Base-by-base conservation (phyloP, 2,113 vertebrate species). In the Oostethus manadensis region DNA sequence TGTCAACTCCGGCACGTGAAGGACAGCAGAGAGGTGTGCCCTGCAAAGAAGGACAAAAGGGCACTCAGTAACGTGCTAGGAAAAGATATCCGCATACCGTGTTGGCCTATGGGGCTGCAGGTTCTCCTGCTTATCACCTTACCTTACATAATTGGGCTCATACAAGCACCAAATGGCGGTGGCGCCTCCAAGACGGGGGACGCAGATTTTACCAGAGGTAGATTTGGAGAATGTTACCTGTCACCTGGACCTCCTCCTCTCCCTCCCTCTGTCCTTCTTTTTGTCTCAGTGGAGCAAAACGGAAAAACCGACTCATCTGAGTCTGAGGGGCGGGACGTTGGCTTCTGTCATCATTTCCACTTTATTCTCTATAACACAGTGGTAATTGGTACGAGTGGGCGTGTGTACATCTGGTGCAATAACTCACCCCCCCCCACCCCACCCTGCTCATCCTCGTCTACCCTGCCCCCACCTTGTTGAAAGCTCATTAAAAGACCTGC, bases 401-500 rank as follows among this genome's bases (percentile, higher is more conserved):
- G 86, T 84, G 70, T 79, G 82, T 88, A 79, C 86, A 89, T 89
- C 86, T 87, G 88, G 81, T 84, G 82, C 77, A 81, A 82, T 78
- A 76, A 64, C 73, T 57, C 70, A 67, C 56, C 65, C 58, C 23
- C 11, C 48, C 29, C 35, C 21, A 60, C 73, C 51, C 51, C 46
- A 66, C 47, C 64, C 63, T 48, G 45, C 71, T 65, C 60, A 64
- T 57, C 59, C 79, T 79, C 80, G 75, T 74, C 68, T 68, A 68
- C 79, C 82, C 82, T 84, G 68, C 86, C 89, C 87, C 87, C 84
- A 73, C 83, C 85, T 76, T 83, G 80, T 78, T 86, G 88, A 88
- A 90, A 87, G 81, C 87, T 91, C 89, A 91, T 91, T 91, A 91
- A 89, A 84, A 86, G 80, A 83, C 88, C 85, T 86, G 74, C 87